These are phyloP conservation scores for Canis aureus DNA, from an alignment of 2,113 vertebrate species.

Conservation along the genomic window DNA sequence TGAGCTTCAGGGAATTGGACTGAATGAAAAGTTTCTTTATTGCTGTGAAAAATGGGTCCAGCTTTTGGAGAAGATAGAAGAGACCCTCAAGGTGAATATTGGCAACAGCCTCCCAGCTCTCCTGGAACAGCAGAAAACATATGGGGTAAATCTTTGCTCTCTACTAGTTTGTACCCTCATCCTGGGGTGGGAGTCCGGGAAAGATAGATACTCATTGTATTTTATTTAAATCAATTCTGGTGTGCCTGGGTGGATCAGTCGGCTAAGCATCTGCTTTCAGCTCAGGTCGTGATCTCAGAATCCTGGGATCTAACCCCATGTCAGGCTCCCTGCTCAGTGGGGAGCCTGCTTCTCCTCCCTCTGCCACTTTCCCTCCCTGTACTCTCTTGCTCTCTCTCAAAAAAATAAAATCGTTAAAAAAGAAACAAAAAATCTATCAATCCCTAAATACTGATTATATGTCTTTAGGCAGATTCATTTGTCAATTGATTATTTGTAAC, in stretches of 20 bases:
- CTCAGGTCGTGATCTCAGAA: no score
- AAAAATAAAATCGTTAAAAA: no score
- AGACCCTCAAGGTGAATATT: constrained; percentile 87
- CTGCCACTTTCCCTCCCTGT: no score
- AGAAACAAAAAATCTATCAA: background rate
- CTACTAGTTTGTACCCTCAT: background rate
- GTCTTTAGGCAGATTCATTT: background rate
- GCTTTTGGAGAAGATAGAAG: constrained; percentile 93
- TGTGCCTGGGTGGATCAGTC: no score
- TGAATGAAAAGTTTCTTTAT: constrained; percentile 90
- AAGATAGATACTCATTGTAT: background rate
- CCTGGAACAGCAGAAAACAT: constrained; percentile 91
- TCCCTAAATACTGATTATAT: background rate
- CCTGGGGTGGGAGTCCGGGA: background rate
- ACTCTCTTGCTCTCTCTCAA: no score
- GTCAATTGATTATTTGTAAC: background rate
- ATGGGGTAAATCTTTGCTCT: constrained; percentile 88
- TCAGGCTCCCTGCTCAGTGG: no score
- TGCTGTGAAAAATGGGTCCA: constrained; percentile 93
- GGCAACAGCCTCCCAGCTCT: constrained; percentile 88
- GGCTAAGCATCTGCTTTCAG: no score
- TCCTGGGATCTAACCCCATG: no score
- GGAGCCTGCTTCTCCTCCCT: no score
- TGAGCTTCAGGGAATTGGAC: constrained; percentile 87
- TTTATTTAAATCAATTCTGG: no score